phyloP scores from a whole-genome alignment of 2,797 vertebrate species.

The Dicrostonyx torquatus region DNA sequence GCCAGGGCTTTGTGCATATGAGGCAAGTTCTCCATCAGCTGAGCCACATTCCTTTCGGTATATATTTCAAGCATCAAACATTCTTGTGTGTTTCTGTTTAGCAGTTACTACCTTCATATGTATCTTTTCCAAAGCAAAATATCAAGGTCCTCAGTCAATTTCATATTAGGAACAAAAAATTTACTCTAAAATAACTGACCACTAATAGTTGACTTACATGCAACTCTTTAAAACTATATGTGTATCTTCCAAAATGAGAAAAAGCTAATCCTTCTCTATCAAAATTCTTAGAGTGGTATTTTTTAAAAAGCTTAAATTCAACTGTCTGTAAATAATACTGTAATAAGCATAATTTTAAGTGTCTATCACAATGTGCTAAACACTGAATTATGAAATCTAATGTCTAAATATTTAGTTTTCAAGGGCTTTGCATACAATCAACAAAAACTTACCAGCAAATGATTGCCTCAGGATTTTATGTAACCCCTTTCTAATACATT shows the following conservation, averaged over 20 bases:
- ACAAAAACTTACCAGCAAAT: conserved; percentile 24
- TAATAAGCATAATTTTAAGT: not conserved
- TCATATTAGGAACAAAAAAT: conserved; percentile 34
- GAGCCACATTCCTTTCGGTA: not conserved
- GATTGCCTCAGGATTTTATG: conserved; percentile 15
- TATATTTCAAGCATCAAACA: not conserved
- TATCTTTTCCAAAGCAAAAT: conserved; percentile 51
- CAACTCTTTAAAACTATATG: not conserved
- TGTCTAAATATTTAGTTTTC: not conserved
- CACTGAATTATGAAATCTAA: conserved; percentile 43
- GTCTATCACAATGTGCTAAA: not conserved
- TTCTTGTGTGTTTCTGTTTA: not conserved
- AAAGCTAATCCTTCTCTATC: not conserved
- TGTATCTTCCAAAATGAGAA: conserved; percentile 47
- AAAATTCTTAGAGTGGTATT: not conserved
- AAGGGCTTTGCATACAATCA: conserved; percentile 21
- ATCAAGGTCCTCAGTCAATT: not conserved
- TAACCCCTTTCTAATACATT: not conserved
- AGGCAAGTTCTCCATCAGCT: not conserved
- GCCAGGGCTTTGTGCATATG: not conserved
- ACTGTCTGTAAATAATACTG: not conserved
- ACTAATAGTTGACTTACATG: not conserved
- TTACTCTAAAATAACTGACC: conserved; percentile 26
- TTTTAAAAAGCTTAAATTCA: not conserved
- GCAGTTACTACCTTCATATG: not conserved